Evolutionary conservation across 2,113 vertebrate genomes (phyloP).

Genomic region (Hydrochoerus hydrochaeris): DNA sequence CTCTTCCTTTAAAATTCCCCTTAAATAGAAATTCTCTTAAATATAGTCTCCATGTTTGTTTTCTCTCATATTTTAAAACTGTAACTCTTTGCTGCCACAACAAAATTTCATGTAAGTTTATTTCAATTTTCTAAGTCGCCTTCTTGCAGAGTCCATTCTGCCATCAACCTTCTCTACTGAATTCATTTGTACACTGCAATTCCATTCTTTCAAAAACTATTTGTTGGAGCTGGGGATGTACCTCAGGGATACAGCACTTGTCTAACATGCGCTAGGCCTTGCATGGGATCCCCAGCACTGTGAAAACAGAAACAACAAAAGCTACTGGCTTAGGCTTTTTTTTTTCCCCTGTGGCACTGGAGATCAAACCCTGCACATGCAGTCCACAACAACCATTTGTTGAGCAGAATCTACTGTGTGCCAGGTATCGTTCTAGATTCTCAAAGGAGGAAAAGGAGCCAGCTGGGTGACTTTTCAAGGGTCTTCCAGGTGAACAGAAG

Average conservation of each 20-base stretch:
- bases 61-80: not conserved
- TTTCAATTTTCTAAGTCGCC: slow-evolving; percentile 27
- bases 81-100: not conserved
- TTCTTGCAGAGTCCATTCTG: not conserved
- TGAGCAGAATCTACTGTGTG: not conserved
- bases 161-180: not conserved
- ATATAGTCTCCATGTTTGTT: slow-evolving; percentile 32
- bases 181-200: not conserved
- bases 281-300: no score
- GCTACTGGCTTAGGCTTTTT: not conserved
- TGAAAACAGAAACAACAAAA: not conserved
- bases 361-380: not conserved
- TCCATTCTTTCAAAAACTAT: slow-evolving; percentile 39
- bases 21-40: not conserved
- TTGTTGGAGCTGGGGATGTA: not conserved
- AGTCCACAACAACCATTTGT: not conserved
- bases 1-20: slow-evolving; percentile 40
- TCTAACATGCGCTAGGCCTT: not conserved
- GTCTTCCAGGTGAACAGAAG: not conserved
- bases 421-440: not conserved
- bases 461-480: not conserved
- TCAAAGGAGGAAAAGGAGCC: not conserved
- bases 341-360: not conserved
- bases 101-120: slow-evolving; percentile 42
- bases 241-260: not conserved